Base-by-base conservation (phyloP, 2,888 invertebrate genomes). In the Nasonia oneida region DNA sequence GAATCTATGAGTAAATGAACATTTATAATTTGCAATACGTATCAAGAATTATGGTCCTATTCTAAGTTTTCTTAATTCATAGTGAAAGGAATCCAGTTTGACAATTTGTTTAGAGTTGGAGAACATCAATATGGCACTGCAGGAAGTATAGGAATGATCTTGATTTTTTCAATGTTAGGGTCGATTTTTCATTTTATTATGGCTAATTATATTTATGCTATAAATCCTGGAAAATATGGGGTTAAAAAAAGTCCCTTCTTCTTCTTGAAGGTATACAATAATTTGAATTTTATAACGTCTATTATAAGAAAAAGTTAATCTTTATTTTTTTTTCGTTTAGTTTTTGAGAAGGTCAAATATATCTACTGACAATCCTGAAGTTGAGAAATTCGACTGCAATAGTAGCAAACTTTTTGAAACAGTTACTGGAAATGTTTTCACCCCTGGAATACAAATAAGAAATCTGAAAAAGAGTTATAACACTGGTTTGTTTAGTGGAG, bases 221-320 rank as follows among this genome's bases (percentile, higher is more conserved):
- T 98, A 10, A 95, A 96, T 87, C 98, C 98, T 0, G 98, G 98
- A 2, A 96, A 97, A 6, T 97, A 95, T 92, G 98, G 98, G 3
- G 96, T 98, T 0, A 96, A 97, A 0, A 95, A 95, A 86, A 96
- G 96, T 42, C 98, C 97, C 96, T 96, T 98, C 91, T 98, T 97
- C 90, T 90, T 88, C 23, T 80, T 90, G 15, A 87, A 89, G 90
- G 90, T 90, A 87, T 42, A 77, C 42, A 15, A 18, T 4, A 29
- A 0, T 15, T 57, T 6, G 57, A 57, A 18, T 29, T 15, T 5
- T 23, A 61, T 5, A 18, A 18, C 1, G 18, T 15, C 53, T 18
- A 8, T 3, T 67, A 5, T n/a, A 4, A 67, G 77, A 14, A 86
- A 23, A 84, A 61, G 57, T 47, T 23, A 15, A 73, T n/a, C 23